Evolutionary conservation across 2,797 vertebrate species (phyloP), one percentile per base, ranked within the genome.

Genomic region (Neosilurus mollespiculum): DNA sequence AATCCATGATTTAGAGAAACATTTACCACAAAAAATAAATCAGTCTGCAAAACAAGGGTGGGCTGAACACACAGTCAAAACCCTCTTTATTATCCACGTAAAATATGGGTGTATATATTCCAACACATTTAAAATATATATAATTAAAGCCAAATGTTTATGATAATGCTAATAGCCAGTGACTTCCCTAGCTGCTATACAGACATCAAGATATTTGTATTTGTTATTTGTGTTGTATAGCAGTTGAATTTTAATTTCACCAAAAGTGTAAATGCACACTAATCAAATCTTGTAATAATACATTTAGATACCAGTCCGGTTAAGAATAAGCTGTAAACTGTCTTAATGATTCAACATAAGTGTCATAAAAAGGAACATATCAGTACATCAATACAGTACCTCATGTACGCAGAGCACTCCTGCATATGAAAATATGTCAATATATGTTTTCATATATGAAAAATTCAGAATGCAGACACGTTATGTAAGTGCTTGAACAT

Each of bases 1-100:
- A 91, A 96, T 96, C 83, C 92, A 91, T 62, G 93, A 96, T 37
- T 88, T 98, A 56, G 93, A 97, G 87, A 89, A 83, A 53, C 81
- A 93, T 9, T 86, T 93, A 84, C 88, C 93, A 81, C 85, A 89
- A 64, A 87, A 43, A 43, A n/a, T n/a, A 4, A 9, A 30, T 66
- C 62, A 87, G 64, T 80, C 37, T 86, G 71, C 86, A 91, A 79
- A 58, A 83, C 62, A 85, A 78, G 80, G 83, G 71, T 79, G 80
- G 67, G 84, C 14, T 58, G 37, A 77, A 61, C 59, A 67, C 1
- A 6, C 62, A n/a, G 4, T 43, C 6, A 65, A 43, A 43, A 15
- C 0, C 43, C 43, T 43, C 43, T 43, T 43, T 1, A 67, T 69
- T 22, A 70, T 54, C n/a, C 7, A 54, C 1, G n/a, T 53, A 26